Base-by-base conservation (phyloP, 92 coral and sea anemone genomes). In the Meandrina meandrites region DNA sequence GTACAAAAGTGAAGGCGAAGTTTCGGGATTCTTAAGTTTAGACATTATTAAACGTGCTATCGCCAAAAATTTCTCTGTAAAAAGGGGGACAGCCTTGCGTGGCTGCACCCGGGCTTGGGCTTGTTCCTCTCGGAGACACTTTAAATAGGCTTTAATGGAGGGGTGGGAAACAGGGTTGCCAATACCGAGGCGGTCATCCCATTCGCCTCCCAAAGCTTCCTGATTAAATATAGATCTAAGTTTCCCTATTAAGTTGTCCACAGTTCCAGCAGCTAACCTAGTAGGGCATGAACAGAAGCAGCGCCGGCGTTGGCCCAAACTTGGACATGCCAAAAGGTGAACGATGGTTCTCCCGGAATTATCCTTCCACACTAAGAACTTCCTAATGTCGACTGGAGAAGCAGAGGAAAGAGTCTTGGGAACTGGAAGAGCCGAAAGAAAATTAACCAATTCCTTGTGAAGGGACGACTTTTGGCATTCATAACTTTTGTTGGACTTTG, bases 131-230 rank as follows among this genome's bases (percentile, higher is more conserved):
- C n/a, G n/a, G n/a, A n/a, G n/a, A 57, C 66, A 50, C 76, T 74
- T 87, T 48, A 87, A 82, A 53, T 88, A 88, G 14, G 78, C 90
- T 73, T 81, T 81, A 22, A 88, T 42, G 15, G 87, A n/a, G n/a
- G n/a, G n/a, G n/a, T n/a, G n/a, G n/a, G n/a, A n/a, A n/a, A 36
- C 85, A 12, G 89, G 84, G 68, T 79, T 86, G 19, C 82, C 83
- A 24, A 85, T 85, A 2, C 89, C 89, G 10, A 72, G 35, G 6
- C 84, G 84, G 48, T n/a, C n/a, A n/a, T n/a, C n/a, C n/a, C n/a
- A n/a, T n/a, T n/a, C n/a, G n/a, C n/a, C n/a, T n/a, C n/a, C 84
- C 74, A 80, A 80, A 37, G 74, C 53, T 24, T 60, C 84, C 31
- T 67, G 42, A 45, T 58, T 34, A 67, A 80, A 87, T n/a, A 81